Evolutionary conservation across 2,888 invertebrate species (phyloP), one percentile per base, ranked within the genome.

Genomic region (Drosophila ezoana): DNA sequence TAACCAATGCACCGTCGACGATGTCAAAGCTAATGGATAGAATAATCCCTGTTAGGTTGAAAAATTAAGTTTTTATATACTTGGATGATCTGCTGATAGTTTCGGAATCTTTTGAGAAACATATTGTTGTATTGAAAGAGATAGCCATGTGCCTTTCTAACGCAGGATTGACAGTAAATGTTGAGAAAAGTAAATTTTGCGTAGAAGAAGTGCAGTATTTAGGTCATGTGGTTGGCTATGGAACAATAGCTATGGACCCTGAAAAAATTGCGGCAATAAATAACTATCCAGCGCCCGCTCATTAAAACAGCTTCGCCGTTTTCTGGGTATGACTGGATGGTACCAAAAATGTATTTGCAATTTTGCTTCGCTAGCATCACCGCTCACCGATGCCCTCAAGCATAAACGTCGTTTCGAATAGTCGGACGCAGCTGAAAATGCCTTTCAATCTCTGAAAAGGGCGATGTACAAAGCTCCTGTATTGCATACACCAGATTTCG

Each of bases 201-300:
- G 11, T 35, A 10, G 33, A 14, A n/a, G 49, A 57, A 11, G 51
- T 52, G 1, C 28, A 45, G 10, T 64, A 64, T 8, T 32, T 62
- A 9, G 66, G 62, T 0, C 62, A 66, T 11, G 35, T 61, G 4
- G 35, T 65, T 9, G 66, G 45, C 1, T 5, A 56, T 3, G 66
- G 57, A 1, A 32, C 23, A 0, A 65, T 67, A 37, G 6, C 16
- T 3, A 53, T 47, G 10, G 56, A 66, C 38, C 18, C 48, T 10
- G 64, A 44, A 4, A 67, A 67, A 41, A 45, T 64, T 5, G 8
- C 23, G 8, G 35, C 47, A 5, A 47, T 61, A 11, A 28, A 10
- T 5, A 40, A 53, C 5, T 62, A 35, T n/a, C 63, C 47, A 2
- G 11, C 35, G 0, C 63, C 10, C 40, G 23, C 9, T 51, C 51